Evolutionary conservation across 2,888 invertebrate species (phyloP).

Genomic region (Meiosimyza decipiens): DNA sequence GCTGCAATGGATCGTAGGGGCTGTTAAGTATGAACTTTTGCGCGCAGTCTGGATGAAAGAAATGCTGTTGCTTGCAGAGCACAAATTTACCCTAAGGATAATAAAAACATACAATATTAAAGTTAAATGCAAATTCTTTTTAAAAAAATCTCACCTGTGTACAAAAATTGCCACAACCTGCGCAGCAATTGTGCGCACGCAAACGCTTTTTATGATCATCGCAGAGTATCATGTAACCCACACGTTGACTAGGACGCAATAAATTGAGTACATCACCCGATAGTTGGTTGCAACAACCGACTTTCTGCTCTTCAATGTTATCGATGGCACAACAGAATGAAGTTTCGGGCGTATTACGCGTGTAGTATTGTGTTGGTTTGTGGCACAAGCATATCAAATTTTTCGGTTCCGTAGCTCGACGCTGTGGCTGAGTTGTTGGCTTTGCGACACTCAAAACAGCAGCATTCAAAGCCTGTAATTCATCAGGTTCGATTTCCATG

Average conservation of each 20-base stretch:
- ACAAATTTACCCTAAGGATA: constrained; percentile 79
- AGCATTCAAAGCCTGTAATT: constrained; percentile 42
- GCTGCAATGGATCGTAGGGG: constrained; percentile 67
- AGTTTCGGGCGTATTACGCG: constrained; percentile 68
- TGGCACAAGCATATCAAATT: constrained; percentile 69
- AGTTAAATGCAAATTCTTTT: background rate
- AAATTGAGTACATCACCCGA: constrained; percentile 71
- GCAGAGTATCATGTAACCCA: constrained; percentile 85
- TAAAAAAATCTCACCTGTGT: constrained; percentile 74
- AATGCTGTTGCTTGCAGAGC: constrained; percentile 81
- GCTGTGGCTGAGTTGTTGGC: constrained; percentile 36
- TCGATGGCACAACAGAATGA: constrained; percentile 79
- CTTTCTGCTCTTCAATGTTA: constrained; percentile 76
- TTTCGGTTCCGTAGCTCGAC: constrained; percentile 31
- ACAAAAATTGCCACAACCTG: constrained; percentile 90
- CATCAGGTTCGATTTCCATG: constrained; percentile 39
- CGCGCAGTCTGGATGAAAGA: constrained; percentile 86
- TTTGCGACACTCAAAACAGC: constrained; percentile 29
- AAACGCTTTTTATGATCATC: constrained; percentile 81
- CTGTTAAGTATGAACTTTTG: constrained; percentile 64
- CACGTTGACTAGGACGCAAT: constrained; percentile 76
- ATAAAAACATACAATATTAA: constrained; percentile 6
- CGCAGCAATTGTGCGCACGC: constrained; percentile 86
- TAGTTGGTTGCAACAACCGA: constrained; percentile 84
- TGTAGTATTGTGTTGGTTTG: constrained; percentile 69